Evolutionary conservation across 2,888 invertebrate genomes (phyloP).

Genomic region (Chouioia cunea): DNA sequence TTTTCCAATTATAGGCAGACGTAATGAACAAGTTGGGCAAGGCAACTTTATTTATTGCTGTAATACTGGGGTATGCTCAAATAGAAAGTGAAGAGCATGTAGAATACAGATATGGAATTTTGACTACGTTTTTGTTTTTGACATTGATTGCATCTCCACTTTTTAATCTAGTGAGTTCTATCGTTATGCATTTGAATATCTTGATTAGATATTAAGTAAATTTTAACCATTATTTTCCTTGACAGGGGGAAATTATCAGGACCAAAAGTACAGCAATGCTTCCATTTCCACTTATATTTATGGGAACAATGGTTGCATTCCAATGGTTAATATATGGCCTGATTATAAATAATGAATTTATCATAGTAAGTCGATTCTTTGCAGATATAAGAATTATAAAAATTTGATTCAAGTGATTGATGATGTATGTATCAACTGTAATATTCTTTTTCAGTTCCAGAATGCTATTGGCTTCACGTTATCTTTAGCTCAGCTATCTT

Average conservation of each 20-base stretch:
- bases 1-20: conserved; percentile 50
- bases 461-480: conserved; percentile 77
- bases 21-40: conserved; percentile 67
- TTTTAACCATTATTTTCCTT: conserved; percentile 32
- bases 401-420: not conserved
- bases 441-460: conserved; percentile 75
- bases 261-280: conserved; percentile 87
- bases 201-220: conserved; percentile 24
- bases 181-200: conserved; percentile 31
- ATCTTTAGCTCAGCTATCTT: conserved; percentile 74
- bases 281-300: conserved; percentile 89
- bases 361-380: conserved; percentile 75
- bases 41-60: conserved; percentile 72
- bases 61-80: conserved; percentile 75
- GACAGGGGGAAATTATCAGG: conserved; percentile 80
- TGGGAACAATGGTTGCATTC: conserved; percentile 82
- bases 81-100: conserved; percentile 76
- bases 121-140: conserved; percentile 79
- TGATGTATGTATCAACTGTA: conserved; percentile 20
- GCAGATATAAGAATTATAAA: no score
- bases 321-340: conserved; percentile 87
- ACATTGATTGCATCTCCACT: conserved; percentile 79
- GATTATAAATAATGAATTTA: conserved; percentile 80
- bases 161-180: conserved; percentile 74
- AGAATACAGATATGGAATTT: conserved; percentile 79